A percentile compares a stretch with the other conserved stretches of the same genome.
phyloP scores from a whole-genome alignment of 2,888 invertebrate species.

The Ormyrus pomaceus region DNA sequence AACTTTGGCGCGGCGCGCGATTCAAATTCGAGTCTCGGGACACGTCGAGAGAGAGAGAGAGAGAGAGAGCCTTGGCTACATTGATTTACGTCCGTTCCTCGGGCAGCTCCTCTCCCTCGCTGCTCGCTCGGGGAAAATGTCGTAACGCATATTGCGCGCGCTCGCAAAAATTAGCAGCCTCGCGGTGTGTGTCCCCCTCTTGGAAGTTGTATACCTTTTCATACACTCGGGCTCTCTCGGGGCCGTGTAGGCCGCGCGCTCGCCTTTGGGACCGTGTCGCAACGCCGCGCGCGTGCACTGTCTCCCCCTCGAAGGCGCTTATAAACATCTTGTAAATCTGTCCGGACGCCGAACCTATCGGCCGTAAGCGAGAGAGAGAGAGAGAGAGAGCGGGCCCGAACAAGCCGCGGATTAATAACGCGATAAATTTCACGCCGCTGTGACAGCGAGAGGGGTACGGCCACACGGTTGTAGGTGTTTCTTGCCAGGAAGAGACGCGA shows the following conservation, averaged over 20 bases:
- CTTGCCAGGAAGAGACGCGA: neutral
- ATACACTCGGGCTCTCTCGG: neutral
- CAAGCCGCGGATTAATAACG: constrained; percentile 63
- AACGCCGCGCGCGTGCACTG: neutral
- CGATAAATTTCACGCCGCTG: constrained; percentile 65
- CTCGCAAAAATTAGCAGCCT: constrained; percentile 21
- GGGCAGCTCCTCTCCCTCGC: constrained; percentile 12
- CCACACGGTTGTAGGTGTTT: constrained; percentile 27
- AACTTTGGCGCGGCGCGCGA: neutral
- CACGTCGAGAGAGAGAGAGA: neutral
- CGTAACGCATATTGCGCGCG: constrained; percentile 21
- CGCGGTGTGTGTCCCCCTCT: neutral
- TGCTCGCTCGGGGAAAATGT: constrained; percentile 18
- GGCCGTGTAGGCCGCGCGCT: constrained; percentile 13
- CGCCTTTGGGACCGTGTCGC: constrained; percentile 25
- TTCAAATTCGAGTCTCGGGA: constrained; percentile 36
- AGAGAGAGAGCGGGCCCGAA: no score
- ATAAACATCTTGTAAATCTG: constrained; percentile 59
- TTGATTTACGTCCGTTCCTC: constrained; percentile 43
- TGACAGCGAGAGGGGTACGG: constrained; percentile 31
- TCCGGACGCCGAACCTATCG: constrained; percentile 48
- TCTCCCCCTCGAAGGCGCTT: constrained; percentile 19
- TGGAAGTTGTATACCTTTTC: neutral
- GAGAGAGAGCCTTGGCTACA: neutral
- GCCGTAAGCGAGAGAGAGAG: no score